phyloP scores from a whole-genome alignment of 2,113 vertebrate species.

The Galemys pyrenaicus region DNA sequence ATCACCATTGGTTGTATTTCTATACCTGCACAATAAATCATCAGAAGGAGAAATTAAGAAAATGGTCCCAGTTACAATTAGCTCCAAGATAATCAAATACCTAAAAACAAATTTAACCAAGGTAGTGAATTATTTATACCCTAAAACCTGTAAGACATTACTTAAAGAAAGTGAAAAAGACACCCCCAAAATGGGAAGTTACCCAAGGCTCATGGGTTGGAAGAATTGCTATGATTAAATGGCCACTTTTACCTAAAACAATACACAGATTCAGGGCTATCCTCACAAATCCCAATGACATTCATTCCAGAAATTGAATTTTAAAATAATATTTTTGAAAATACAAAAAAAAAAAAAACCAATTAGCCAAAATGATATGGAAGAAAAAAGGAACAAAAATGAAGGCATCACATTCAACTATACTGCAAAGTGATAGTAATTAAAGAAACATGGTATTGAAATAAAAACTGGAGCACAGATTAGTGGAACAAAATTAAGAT shows the following conservation, averaged over 20 bases:
- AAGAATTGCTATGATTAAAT: neutral
- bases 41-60: neutral
- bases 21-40: neutral
- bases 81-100: neutral
- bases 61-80: neutral
- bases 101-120: neutral
- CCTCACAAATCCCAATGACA: neutral
- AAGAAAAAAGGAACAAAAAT: neutral
- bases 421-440: neutral
- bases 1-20: too few species aligned
- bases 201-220: neutral
- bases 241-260: neutral
- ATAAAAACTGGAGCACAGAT: neutral
- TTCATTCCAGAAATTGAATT: neutral
- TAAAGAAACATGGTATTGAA: neutral
- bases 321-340: neutral
- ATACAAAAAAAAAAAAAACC: neutral
- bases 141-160: neutral
- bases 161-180: neutral
- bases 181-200: neutral
- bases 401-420: neutral
- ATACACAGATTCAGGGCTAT: neutral
- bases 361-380: neutral
- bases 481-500: too few species aligned
- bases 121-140: neutral